Base-by-base conservation (phyloP, 1,140 invertebrate genomes). In the Octopus sinensis region DNA sequence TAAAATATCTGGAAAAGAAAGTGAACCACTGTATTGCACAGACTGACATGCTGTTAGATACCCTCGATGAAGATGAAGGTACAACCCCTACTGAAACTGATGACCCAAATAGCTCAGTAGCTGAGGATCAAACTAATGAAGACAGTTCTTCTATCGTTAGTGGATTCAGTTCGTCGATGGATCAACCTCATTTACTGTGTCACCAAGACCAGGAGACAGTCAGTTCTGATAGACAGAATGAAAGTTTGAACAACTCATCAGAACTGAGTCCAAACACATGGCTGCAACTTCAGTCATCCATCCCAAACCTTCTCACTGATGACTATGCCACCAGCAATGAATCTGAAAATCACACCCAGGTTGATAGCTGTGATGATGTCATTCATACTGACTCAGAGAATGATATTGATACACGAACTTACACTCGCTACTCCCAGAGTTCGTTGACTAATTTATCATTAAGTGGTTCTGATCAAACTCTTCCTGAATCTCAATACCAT, bases 21-120 rank as follows among this genome's bases (percentile, higher is more conserved):
- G 82, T 90, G 5, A 89, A 90, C 81, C 89, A 90, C 82, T 86
- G 87, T 76, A 87, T 90, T 81, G 89, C 88, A 9, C 89, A 90
- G 82, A 89, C 89, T 10, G 89, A 90, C 82, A 80, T 85, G 4
- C 80, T 90, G 9, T 84, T 90, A 17, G 82, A 87, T 17, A 84
- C 86, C 3, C 77, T 90, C 23, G 81, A 62, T 62, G 84, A 86
- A 23, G 82, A 85, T 52, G 56, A 73, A n/a, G 17, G 17, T 1
- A 62, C 56, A 13, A 68, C 52, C 7, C 6, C 30, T 53, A 30
- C 56, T 4, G 79, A n/a, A 10, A 13, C 53, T n/a, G 9, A 53
- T 4, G 54, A 52, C 6, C 13, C 54, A 6, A 56, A 68, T 17
- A 73, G 56, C 5, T 10, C 79, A 10, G 3, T 54, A 73, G 53